Base-by-base conservation (phyloP, 2,888 invertebrate genomes). In the Troilus luridus region DNA sequence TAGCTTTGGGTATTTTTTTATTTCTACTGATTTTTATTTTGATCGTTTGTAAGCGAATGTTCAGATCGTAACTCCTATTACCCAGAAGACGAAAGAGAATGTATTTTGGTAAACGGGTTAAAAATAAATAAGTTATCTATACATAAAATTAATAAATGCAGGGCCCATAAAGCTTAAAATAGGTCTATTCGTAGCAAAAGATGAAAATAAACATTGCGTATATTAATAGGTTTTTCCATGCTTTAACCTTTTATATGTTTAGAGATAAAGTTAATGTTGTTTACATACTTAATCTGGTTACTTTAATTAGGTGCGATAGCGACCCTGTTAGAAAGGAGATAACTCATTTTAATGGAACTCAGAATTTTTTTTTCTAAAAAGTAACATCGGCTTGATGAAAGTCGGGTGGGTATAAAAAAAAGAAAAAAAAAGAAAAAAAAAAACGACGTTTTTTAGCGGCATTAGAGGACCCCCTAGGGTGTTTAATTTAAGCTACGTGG, bases 311-410 rank as follows among this genome's bases (percentile, higher is more conserved):
- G 85, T 58, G 85, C 21, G 85, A 85, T 85, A 85, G 85, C 85
- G n/a, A 56, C n/a, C 85, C 85, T 85, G 56, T 85, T 85, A 85
- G 85, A 56, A 58, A 14, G 85, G 12, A 85, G 85, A 58, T 56
- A 85, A 85, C 85, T 85, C 85, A 85, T 85, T 85, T 85, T 54
- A 58, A 85, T 56, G 56, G 56, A 85, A 85, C 54, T 54, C 56
- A 85, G 85, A 85, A 56, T 85, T 85, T 85, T 85, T 85, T 85
- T 85, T 85, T 54, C 6, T 7, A 17, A 41, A n/a, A 58, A 58
- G 56, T 85, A 85, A 85, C 85, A 85, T 85, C 56, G 21, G 85
- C 85, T n/a, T 85, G 85, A 85, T 85, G 85, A 85, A 85, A 85
- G 85, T 85, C 56, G 56, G 85, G 56, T 6, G 21, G n/a, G 58